phyloP scores from a whole-genome alignment of 2,113 vertebrate species.

The Oreochromis aureus region DNA sequence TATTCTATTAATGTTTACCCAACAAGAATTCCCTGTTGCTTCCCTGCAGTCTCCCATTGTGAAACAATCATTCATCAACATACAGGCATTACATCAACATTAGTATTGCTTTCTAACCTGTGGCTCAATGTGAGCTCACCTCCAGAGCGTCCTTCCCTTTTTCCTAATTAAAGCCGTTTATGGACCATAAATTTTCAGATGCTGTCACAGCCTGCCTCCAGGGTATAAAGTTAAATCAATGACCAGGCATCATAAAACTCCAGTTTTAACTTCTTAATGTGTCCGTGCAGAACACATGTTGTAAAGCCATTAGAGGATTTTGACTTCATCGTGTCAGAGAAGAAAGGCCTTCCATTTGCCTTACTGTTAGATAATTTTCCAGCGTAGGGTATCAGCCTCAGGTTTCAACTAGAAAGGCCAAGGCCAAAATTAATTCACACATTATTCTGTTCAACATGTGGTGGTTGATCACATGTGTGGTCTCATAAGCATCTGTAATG shows the following conservation, averaged over 20 bases:
- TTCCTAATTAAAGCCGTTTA: neutral
- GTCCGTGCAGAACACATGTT: neutral
- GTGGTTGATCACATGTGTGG: neutral
- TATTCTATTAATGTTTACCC: conserved; percentile 6
- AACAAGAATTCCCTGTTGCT: neutral
- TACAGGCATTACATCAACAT: neutral
- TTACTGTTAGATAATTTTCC: neutral
- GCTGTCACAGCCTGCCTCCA: neutral
- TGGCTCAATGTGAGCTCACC: neutral
- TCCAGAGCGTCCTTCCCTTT: neutral
- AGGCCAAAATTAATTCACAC: neutral
- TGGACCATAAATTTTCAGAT: neutral
- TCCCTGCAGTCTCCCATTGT: neutral
- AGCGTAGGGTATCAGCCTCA: neutral
- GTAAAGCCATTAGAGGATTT: neutral
- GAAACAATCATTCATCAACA: neutral
- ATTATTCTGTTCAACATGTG: neutral
- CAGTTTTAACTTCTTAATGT: neutral
- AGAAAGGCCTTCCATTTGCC: neutral
- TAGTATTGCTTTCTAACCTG: neutral
- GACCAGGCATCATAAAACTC: conserved; percentile 37
- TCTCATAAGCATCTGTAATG: neutral
- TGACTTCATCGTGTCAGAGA: neutral
- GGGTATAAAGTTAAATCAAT: conserved; percentile 31
- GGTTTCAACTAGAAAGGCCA: neutral